A percentile compares a stretch with the other conserved stretches of the same genome.
Conservation (phyloP, 2,797 vertebrate species). For the Paguma larvata region DNA sequence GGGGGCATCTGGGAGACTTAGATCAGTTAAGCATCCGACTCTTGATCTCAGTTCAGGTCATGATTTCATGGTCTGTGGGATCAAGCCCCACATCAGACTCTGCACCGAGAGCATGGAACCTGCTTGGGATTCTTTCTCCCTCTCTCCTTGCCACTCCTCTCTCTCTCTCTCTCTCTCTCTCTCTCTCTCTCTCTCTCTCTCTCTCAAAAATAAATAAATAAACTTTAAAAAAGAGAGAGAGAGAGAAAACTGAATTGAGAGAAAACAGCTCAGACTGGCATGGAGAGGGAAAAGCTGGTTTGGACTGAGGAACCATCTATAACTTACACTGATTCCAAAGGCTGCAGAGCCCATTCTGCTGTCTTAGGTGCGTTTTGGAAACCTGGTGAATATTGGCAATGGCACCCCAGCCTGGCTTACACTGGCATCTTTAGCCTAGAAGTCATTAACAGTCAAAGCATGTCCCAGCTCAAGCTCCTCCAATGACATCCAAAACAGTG, state of each 20-base stretch:
- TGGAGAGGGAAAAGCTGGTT: background rate
- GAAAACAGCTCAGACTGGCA: background rate
- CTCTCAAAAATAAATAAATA: no score
- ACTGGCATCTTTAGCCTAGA: conserved; percentile 47
- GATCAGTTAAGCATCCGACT: no score
- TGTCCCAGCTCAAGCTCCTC: background rate
- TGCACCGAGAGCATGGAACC: no score
- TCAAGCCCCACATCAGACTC: no score
- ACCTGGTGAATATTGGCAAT: conserved; percentile 42
- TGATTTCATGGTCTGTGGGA: no score
- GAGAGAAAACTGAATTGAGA: background rate
- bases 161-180: no score
- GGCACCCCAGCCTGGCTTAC: background rate
- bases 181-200: no score
- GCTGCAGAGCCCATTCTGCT: background rate
- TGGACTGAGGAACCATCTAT: background rate
- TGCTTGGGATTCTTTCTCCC: no score
- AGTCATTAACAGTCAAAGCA: conserved; percentile 59
- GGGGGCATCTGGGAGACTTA: no score
- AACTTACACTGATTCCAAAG: conserved; percentile 55
- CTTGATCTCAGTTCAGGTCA: no score
- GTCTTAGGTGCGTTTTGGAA: background rate
- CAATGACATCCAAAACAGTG: conserved; percentile 57
- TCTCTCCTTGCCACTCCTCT: no score
- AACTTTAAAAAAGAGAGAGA: no score